Base-by-base conservation (phyloP, 1,140 invertebrate species). In the Polyergus mexicanus region DNA sequence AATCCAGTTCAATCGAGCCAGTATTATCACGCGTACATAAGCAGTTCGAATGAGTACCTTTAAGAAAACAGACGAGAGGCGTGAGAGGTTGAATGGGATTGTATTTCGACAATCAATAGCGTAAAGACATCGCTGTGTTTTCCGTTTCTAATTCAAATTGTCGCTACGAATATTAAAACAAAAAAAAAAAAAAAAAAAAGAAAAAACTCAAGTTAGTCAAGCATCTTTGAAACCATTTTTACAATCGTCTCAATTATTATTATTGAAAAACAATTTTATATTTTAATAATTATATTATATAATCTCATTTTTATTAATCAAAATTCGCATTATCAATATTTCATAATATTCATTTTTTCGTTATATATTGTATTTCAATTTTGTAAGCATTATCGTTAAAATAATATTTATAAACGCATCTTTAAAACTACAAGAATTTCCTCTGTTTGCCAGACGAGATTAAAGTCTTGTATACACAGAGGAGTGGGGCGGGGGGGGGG, bases 21-120 rank as follows among this genome's bases (percentile, higher is more conserved):
- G 86, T 88, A 88, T 88, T 88, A 88, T 58, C 66, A 41, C 13
- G 51, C 22, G 3, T 62, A 51, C 3, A 63, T 19, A 58, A 68
- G n/a, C 65, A 72, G 32, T 60, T 77, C 41, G 38, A 69, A 54
- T 3, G 32, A 84, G 47, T 32, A 68, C 3, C 11, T 66, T 84
- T 84, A 84, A 88, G 69, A 54, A 3, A 35, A 35, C 13, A 28
- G 13, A 68, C 44, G 32, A 11, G 13, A 76, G 54, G 58, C 60
- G 41, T 72, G 35, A 62, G n/a, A 54, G 13, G n/a, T 54, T 54
- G 66, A 47, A 47, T 38, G 62, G 58, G 68, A 78, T 88, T 85
- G 66, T 78, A 85, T 71, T 69, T 66, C 85, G 88, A 89, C 88
- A 88, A 89, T 89, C 88, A 89, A 56, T 89, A 89, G 83, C 28